Base-by-base conservation (phyloP, 1,140 invertebrate species). In the Heliconius himera region DNA sequence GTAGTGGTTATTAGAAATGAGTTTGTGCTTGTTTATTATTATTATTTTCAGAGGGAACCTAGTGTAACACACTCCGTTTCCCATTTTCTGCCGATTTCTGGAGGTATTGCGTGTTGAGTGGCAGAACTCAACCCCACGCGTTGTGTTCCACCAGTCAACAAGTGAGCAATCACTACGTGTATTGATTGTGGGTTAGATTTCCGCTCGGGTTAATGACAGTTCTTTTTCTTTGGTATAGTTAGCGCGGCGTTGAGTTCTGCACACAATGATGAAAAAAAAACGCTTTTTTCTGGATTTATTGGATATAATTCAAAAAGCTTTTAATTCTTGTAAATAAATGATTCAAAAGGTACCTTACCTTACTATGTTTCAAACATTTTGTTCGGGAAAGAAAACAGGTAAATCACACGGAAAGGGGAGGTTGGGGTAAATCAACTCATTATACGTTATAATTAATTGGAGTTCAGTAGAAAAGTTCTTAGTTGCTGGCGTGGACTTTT, bases 381-480 rank as follows among this genome's bases (percentile, higher is more conserved):
- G 76, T 78, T 72, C 70, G 29, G 26, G 26, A 78, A 72, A 73
- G 78, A 83, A 80, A 85, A 81, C 80, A 79, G 71, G 77, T 81
- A 79, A 88, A 87, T 85, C 85, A 89, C 85, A 29, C n/a, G 87
- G 84, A 85, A 70, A 85, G 80, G 78, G 74, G 78, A 73, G 74
- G 46, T 60, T 81, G 76, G 82, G 86, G 80, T 84, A 81, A 88
- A 78, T 84, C 76, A 51, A 84, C 90, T 90, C 90, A 92, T 92
- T 92, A 92, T 87, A 81, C 88, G 87, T 86, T 92, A 91, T 92
- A 92, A 92, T 92, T 91, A 92, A 92, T 92, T 91, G 90, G 87
- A 90, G 84, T 90, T 92, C 85, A 81, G 79, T 81, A 83, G 81
- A 88, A 90, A 92, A 91, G 84, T 92, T 92, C 77, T 36, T 78